Evolutionary conservation across 2,113 vertebrate genomes (phyloP), one percentile per base, ranked within the genome.

Genomic region (Halichoerus grypus): DNA sequence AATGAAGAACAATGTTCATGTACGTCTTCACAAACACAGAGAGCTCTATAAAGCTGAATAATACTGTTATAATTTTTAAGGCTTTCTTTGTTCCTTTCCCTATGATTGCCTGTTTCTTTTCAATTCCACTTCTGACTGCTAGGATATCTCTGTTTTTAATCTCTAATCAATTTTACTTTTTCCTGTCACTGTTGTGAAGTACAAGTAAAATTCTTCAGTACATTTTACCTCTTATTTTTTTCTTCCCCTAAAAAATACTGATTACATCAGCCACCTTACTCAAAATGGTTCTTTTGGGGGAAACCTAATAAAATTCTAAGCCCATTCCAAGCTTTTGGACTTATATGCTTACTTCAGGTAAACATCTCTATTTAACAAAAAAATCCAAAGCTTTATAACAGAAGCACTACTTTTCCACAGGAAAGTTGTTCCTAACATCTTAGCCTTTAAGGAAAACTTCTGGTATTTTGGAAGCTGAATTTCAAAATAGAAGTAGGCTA

Each of bases 321-420:
- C 76, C 74, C 87, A 31, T 77, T 74, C 12, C 36, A 87, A 24
- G 31, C 74, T 92, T 96, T 96, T 46, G 46, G 49, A 96, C 18
- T 97, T 87, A 69, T 11, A 89, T 93, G 76, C 97, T 98, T 88
- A 77, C 83, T 98, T 87, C 33, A 61, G 72, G 57, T 96, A 97
- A 98, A 97, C 22, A 85, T 53, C 15, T 95, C 46, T 90, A 7
- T 88, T 88, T 91, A 96, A 36, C n/a, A 13, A 82, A 84, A 97
- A 98, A 97, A 97, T 14, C 88, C 61, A 95, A 28, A 83, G 63
- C n/a, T 97, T 74, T 96, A 33, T 97, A 97, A 88, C 31, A 19
- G 4, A 92, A 92, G 69, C 33, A n/a, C 13, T 96, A 7, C 1
- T 6, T 72, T 76, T 96, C 59, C 79, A 93, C 11, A 71, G 33